Conservation (phyloP, 2,797 vertebrate genomes). For the Pyrocephalus nanus region DNA sequence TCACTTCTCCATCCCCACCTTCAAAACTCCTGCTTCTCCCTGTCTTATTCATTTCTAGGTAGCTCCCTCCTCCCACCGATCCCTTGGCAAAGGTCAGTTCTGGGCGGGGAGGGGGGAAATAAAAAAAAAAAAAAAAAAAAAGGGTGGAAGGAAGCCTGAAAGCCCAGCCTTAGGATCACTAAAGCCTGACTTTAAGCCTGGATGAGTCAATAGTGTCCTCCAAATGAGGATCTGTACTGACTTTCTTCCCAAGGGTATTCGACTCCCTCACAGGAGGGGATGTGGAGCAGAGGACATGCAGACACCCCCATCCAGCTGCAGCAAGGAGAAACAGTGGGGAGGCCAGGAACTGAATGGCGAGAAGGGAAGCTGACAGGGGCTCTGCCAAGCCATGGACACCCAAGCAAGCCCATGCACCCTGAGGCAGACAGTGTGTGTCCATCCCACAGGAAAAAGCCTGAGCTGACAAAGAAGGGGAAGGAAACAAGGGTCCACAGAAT, state of each 20-base stretch:
- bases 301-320: not conserved
- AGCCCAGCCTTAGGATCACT: not conserved
- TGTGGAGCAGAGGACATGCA: rapidly evolving
- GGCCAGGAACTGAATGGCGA: rapidly evolving
- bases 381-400: not conserved
- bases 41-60: not conserved
- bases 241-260: not conserved
- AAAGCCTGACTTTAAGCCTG: not conserved
- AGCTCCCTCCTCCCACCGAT: not conserved
- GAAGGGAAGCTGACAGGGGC: rapidly evolving
- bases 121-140: not conserved
- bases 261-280: not conserved
- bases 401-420: rapidly evolving
- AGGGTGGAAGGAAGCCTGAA: not conserved
- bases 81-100: not conserved
- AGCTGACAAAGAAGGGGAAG: not conserved
- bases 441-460: rapidly evolving
- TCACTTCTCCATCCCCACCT: not conserved
- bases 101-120: rapidly evolving
- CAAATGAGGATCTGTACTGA: not conserved
- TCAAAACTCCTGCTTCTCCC: not conserved
- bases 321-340: rapidly evolving
- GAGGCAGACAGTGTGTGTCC: rapidly evolving
- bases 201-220: not conserved
- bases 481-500: not conserved